Base-by-base conservation (phyloP, 2,888 invertebrate species). In the Nasonia oneida region DNA sequence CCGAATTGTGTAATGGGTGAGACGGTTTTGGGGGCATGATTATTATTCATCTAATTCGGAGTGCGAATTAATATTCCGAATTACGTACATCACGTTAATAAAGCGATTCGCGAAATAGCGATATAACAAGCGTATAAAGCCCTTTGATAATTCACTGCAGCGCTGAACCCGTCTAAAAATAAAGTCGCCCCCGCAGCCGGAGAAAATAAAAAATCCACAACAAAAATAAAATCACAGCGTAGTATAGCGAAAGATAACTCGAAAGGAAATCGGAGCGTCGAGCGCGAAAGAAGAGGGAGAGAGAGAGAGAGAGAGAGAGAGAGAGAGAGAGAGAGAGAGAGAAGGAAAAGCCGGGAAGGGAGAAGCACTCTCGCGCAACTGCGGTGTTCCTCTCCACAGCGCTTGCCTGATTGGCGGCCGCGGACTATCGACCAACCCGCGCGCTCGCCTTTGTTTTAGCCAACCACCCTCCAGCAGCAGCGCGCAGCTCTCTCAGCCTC, bases 341-440 rank as follows among this genome's bases (percentile, higher is more conserved):
- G 37, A 37, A 37, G 37, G 3, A 33, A 81, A 10, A 73, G 37
- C 57, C 18, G 57, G 57, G 10, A 29, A n/a, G 79, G 50, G 53
- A 64, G 53, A 64, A 78, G 33, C 47, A 18, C 82, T 57, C 33
- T 85, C n/a, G 67, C 61, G 73, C 53, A 53, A 29, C 70, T 33
- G 74, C 74, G 71, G 89, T 23, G 57, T 61, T 61, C 23, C 57
- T 61, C 57, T 61, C 57, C 57, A 23, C 57, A 61, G 57, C 23
- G 91, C 92, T 92, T 92, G 92, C 91, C 92, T 91, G 92, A 93
- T 93, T 93, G 93, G 93, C 92, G 93, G 91, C 90, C 89, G 90
- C 90, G 90, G 91, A 92, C 93, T 93, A 93, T 93, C 93, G 93
- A 93, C 93, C 93, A 93, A 92, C 92, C 93, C 91, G 90, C 91